phyloP scores from a whole-genome alignment of 2,113 vertebrate genomes.

The Antechinus stuartii region DNA sequence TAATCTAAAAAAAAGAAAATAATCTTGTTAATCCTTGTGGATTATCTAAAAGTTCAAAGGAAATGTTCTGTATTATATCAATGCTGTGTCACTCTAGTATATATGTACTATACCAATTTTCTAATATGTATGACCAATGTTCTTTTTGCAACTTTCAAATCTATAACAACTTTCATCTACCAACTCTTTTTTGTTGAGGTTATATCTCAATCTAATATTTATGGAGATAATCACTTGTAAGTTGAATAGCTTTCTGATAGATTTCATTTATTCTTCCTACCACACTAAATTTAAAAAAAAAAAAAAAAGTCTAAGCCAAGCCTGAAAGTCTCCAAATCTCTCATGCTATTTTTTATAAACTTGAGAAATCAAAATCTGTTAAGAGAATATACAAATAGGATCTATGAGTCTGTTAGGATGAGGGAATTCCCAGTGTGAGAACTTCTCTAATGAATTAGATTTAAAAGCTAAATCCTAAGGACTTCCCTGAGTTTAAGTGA shows the following conservation, averaged over 20 bases:
- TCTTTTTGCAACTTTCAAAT: not conserved
- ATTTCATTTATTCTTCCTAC: not conserved
- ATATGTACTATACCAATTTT: not conserved
- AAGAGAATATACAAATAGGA: not conserved
- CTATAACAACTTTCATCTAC: not conserved
- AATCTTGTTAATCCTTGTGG: not conserved
- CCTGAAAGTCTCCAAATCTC: not conserved
- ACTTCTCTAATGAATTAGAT: not conserved
- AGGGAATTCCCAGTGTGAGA: not conserved
- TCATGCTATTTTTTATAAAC: not conserved
- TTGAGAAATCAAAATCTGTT: not conserved
- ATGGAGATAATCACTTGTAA: not conserved
- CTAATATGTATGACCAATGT: not conserved
- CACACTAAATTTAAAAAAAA: not conserved
- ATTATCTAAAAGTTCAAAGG: not conserved
- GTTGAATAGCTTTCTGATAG: not conserved
- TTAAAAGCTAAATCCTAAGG: not conserved
- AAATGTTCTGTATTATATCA: not conserved
- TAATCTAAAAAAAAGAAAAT: slow-evolving; percentile 84
- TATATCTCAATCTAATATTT: not conserved
- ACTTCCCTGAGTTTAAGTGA: not conserved
- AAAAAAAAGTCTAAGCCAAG: not conserved
- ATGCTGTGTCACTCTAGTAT: no score
- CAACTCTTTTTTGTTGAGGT: not conserved
- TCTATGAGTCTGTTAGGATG: not conserved